Conservation (phyloP, 2,888 invertebrate genomes). For the Xiphydria camelus region DNA sequence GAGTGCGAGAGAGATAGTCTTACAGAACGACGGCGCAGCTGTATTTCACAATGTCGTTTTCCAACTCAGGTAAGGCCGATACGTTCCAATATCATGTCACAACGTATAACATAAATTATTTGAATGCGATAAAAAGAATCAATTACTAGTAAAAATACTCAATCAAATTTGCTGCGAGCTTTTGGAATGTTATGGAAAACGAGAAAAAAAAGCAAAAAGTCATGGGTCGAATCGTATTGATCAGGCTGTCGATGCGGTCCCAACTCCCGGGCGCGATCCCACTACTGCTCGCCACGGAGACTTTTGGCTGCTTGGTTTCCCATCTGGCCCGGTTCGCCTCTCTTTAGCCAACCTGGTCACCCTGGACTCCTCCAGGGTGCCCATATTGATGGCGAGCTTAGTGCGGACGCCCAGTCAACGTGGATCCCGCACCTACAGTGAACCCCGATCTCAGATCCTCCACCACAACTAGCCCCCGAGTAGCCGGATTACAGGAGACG, state of each 20-base stretch:
- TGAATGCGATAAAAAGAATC: too few relatives aligned
- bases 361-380: conserved; percentile 80
- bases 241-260: conserved; percentile 84
- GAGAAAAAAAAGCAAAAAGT: conserved; percentile 61
- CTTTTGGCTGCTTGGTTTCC: conserved; percentile 99
- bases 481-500: conserved; percentile 98
- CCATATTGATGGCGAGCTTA: conserved; percentile 99
- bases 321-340: conserved; percentile 98
- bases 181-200: too few relatives aligned
- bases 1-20: too few relatives aligned
- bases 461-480: conserved; percentile 89
- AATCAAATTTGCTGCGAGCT: too few relatives aligned
- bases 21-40: too few relatives aligned
- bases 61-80: too few relatives aligned
- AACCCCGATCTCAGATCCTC: conserved; percentile 91
- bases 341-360: conserved; percentile 93
- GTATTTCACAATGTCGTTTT: too few relatives aligned
- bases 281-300: conserved; percentile 98
- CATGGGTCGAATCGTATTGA: conserved; percentile 76
- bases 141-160: too few relatives aligned
- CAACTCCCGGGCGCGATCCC: conserved; percentile 98
- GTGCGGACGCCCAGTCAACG: conserved; percentile 94
- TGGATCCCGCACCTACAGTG: conserved; percentile 67
- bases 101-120: too few relatives aligned
- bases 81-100: too few relatives aligned